Conservation (phyloP, 1,140 invertebrate species). For the Phthorimaea operculella region DNA sequence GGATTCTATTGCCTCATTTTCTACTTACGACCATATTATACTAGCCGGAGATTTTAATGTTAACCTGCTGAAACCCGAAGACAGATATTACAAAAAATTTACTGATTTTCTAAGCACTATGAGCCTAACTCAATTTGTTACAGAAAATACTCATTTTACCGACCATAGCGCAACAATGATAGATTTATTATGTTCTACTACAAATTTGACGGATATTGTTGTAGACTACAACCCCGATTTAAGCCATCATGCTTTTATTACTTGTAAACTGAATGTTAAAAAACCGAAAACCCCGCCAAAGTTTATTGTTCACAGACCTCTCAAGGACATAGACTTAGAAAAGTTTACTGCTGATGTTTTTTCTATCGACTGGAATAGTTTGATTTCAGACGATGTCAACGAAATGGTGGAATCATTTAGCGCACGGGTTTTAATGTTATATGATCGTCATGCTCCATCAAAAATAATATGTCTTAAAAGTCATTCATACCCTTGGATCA, state of each 20-base stretch:
- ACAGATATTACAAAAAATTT: neutral
- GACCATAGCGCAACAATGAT: constrained; percentile 4
- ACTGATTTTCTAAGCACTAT: neutral
- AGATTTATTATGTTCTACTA: constrained; percentile 5
- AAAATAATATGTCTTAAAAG: neutral
- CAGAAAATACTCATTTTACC: neutral
- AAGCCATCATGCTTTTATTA: constrained; percentile 4
- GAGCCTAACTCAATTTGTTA: neutral
- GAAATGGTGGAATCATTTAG: neutral
- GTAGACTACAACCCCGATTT: constrained; percentile 2
- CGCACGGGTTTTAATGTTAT: neutral
- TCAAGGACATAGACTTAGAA: neutral
- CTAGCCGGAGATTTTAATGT: constrained; percentile 1
- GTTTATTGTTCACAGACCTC: neutral
- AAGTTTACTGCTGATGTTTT: neutral
- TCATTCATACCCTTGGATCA: constrained; percentile 2
- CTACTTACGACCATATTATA: neutral
- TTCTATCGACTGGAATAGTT: constrained; percentile 2
- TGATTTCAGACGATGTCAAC: neutral
- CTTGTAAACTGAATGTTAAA: constrained; percentile 4
- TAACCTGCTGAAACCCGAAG: neutral
- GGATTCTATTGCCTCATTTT: constrained; percentile 1
- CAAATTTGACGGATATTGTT: neutral
- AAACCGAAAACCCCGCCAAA: constrained; percentile 2
- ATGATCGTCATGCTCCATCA: neutral